phyloP scores from a whole-genome alignment of 2,797 vertebrate genomes.

The Erithacus rubecula region DNA sequence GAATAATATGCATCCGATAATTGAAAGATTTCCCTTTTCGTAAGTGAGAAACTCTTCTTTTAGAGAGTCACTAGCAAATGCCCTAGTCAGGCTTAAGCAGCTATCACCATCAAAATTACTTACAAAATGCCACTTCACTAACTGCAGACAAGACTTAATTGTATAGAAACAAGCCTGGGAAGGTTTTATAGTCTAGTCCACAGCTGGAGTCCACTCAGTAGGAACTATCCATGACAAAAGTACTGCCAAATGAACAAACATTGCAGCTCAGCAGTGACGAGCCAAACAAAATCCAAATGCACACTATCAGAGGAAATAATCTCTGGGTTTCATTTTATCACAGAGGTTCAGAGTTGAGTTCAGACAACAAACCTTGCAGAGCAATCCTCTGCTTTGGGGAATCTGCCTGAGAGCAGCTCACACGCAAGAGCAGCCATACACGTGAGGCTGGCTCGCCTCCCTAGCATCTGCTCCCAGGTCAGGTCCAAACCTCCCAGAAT shows the following conservation, averaged over 20 bases:
- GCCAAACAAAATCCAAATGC: neutral
- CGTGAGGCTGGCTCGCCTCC: neutral
- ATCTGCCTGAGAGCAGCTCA: neutral
- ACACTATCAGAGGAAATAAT: neutral
- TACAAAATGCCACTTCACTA: neutral
- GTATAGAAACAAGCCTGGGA: constrained; percentile 14
- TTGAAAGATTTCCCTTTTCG: neutral
- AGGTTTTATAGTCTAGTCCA: neutral
- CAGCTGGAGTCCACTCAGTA: constrained; percentile 20
- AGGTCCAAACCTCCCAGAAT: neutral
- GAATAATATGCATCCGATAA: neutral
- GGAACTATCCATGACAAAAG: neutral
- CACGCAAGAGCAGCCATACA: neutral
- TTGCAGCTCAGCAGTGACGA: neutral
- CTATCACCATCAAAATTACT: neutral
- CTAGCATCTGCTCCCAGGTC: neutral
- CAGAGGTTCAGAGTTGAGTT: neutral
- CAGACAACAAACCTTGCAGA: neutral
- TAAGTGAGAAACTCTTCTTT: constrained; percentile 11
- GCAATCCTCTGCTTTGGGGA: neutral
- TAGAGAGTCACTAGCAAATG: neutral
- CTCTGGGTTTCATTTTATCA: neutral
- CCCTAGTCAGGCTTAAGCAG: neutral
- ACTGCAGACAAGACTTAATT: constrained; percentile 2
- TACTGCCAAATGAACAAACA: neutral